phyloP scores from a whole-genome alignment of 2,113 vertebrate genomes.

The Vimba vimba region DNA sequence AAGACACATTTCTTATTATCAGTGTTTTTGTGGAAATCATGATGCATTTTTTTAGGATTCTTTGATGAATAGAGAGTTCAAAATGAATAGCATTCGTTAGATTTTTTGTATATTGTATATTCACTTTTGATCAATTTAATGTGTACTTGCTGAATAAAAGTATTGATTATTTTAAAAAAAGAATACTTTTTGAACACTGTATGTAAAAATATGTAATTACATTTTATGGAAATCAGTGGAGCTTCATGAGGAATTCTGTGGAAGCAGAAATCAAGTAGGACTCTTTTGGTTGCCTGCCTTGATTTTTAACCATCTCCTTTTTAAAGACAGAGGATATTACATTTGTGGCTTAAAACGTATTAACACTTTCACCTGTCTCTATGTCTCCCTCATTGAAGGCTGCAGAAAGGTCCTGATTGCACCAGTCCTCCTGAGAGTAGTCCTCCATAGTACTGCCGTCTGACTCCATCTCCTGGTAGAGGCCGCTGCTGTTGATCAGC shows the following conservation, averaged over 20 bases:
- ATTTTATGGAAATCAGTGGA: neutral
- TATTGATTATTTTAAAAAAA: neutral
- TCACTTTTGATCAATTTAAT: neutral
- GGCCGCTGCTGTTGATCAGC: conserved; percentile 97
- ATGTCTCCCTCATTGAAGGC: conserved; percentile 92
- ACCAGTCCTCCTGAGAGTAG: conserved; percentile 97
- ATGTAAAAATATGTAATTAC: neutral
- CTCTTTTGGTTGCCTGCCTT: neutral
- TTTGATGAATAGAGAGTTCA: neutral
- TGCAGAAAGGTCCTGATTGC: conserved; percentile 92
- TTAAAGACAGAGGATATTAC: neutral
- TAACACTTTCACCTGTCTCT: conserved; percentile 82
- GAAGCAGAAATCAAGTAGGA: neutral
- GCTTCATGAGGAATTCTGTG: neutral
- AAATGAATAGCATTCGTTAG: neutral
- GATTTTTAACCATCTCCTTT: neutral
- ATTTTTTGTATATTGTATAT: neutral
- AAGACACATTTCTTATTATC: too few species aligned
- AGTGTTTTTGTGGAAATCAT: too few species aligned
- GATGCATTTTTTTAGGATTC: too few species aligned
- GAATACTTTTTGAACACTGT: neutral
- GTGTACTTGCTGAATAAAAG: neutral
- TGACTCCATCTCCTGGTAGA: conserved; percentile 98
- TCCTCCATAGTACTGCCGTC: conserved; percentile 97
- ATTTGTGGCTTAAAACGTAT: neutral